Base-by-base conservation (phyloP, 1,140 invertebrate genomes). In the Trichonephila clavata region DNA sequence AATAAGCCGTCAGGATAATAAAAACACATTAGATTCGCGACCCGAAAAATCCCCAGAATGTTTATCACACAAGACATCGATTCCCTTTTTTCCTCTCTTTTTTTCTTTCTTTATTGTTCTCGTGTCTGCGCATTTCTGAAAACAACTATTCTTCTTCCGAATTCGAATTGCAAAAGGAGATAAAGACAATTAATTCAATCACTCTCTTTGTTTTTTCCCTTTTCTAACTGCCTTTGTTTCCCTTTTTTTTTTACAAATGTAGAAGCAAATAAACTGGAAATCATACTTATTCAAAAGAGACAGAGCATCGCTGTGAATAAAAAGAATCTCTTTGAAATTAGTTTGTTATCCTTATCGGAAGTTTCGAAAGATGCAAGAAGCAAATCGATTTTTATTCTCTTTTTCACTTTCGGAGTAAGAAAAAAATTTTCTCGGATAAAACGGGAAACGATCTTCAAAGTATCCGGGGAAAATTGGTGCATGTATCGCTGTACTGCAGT, bases 1-100 rank as follows among this genome's bases (percentile, higher is more conserved):
- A 77, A 77, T 77, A 77, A 77, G 71, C 71, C 71, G 71, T 77
- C 71, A 32, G 71, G 71, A 77, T 77, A 77, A 77, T 77, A 77
- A 77, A 77, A 77, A 77, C 71, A 77, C 71, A 77, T 77, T 77
- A 77, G 71, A 77, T 77, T 77, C 71, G 71, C 71, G 71, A 77
- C 71, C 27, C 71, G 27, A 27, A 39, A 77, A 77, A 77, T 77
- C 71, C 71, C 18, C 27, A 32, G 27, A 77, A 77, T 77, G 71
- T 77, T 77, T 77, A 77, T 77, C 71, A 77, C 71, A 77, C 14
- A 39, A 77, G 27, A 77, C 71, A 77, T 77, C 71, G 71, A 77
- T 77, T 39, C 16, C 71, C 18, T 32, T 63, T 63, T 63, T 63
- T 63, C n/a, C 8, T n/a, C 5, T 39, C 27, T 77, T 77, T 27